Base-by-base conservation (phyloP, 1,140 invertebrate genomes). In the Drosophila ambigua region DNA sequence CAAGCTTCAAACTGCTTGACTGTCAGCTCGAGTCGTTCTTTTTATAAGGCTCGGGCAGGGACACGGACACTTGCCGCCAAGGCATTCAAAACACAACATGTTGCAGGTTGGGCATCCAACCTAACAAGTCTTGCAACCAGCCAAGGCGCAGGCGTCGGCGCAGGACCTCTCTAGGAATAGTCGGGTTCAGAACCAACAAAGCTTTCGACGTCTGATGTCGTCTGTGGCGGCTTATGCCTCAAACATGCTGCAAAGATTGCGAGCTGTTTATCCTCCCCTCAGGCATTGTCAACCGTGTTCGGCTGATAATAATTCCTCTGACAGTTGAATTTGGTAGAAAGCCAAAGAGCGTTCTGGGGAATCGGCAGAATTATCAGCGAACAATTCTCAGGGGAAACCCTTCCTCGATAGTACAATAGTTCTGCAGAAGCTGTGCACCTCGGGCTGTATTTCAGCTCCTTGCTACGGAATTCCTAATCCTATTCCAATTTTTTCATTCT, bases 11-110 rank as follows among this genome's bases (percentile, higher is more conserved):
- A 85, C 81, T 85, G 82, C 44, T 64, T 49, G 48, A 39, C 55
- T 9, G 41, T 6, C 26, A 20, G 52, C 49, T 23, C 13, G 20
- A 54, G 24, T 46, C 31, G 51, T 68, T 59, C 74, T 66, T 88
- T 87, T 88, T 87, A 87, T 87, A 78, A 61, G 35, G 43, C 31
- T 15, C 58, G 57, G 67, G 78, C 69, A n/a, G 63, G 16, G 50
- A 26, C 67, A 39, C 54, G 53, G 60, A 55, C 52, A 45, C 52
- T 65, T 67, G 68, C 67, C 72, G 73, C 72, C 67, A 64, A 48
- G 63, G 66, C 74, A 88, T 87, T 87, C 83, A 87, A 87, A 87
- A 87, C 82, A 87, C 82, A 87, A 87, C 82, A 77, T 64, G 82
- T 88, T 87, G 83, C 78, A 88, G 26, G 50, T 35, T 39, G 44